Base-by-base conservation (phyloP, 1,140 invertebrate genomes). In the Ctenoplectra terminalis region DNA sequence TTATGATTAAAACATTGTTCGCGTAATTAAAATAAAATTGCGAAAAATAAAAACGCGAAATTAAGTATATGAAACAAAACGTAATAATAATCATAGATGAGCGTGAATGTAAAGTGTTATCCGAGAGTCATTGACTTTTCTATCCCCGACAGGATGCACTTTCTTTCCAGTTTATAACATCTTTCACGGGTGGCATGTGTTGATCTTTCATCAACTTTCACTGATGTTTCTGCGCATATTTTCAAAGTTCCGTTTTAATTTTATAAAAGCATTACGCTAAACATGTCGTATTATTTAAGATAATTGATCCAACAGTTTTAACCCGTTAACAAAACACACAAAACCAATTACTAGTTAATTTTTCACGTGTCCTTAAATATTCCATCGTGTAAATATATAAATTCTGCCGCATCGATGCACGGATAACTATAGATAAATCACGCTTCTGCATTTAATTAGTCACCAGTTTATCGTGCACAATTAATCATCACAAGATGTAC, bases 131-230 rank as follows among this genome's bases (percentile, higher is more conserved):
- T 26, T 54, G 58, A 80, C 70, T 69, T 23, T 2, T 63, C 7
- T 61, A 29, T 54, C 15, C 26, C 9, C 17, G 9, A 4, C 17
- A 46, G 26, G 20, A 52, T 61, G 37, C 34, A 63, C 58, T 80
- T 80, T 63, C 70, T 54, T 80, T 73, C 26, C 26, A 26, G 48
- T 64, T 73, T 31, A 8, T 43, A 54, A 64, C 11, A 73, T 64
- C 7, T 8, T 13, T 23, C 7, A 15, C 5, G 7, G 11, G 6
- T 26, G 4, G 17, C n/a, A 72, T 7, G 11, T 20, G 4, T 31
- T 23, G 8, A 78, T 31, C 20, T 61, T 72, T 29, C 43, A 29
- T 31, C 37, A 20, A 77, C 74, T 77, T 77, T 77, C 74, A 77
- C 74, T 37, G 3, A 20, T 52, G 13, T 34, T 64, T 31, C 8